phyloP scores from a whole-genome alignment of 2,888 invertebrate genomes.

The Anthrax anthrax region DNA sequence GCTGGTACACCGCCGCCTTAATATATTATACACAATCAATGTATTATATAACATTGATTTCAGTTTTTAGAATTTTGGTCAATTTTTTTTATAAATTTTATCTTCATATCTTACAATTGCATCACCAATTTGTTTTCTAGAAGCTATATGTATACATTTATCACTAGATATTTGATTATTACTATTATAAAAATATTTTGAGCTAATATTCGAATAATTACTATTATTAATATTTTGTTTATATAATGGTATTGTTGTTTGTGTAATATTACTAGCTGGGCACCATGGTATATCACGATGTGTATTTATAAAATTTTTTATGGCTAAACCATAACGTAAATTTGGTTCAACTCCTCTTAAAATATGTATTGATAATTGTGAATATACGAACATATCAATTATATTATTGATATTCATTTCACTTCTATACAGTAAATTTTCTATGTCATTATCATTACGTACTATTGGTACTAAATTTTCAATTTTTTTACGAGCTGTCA shows the following conservation, averaged over 20 bases:
- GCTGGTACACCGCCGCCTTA: too few relatives aligned
- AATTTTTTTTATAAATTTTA: conserved; percentile 16
- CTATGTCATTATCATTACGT: conserved; percentile 49
- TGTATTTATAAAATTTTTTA: conserved; percentile 16
- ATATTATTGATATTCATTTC: conserved; percentile 38
- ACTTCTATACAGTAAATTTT: conserved; percentile 35
- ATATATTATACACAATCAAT: too few relatives aligned
- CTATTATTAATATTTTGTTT: background rate
- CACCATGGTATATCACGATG: conserved; percentile 16
- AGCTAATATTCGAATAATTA: background rate
- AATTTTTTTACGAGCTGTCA: conserved; percentile 47
- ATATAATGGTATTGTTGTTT: conserved; percentile 2
- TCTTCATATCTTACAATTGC: conserved; percentile 33
- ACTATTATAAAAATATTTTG: conserved; percentile 1
- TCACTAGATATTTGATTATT: conserved; percentile 10
- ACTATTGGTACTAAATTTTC: conserved; percentile 45
- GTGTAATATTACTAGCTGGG: conserved; percentile 10
- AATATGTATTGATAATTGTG: conserved; percentile 48
- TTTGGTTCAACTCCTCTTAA: conserved; percentile 71
- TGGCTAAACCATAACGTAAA: conserved; percentile 40
- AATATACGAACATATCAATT: conserved; percentile 54
- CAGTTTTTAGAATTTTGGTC: too few relatives aligned
- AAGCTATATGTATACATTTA: conserved; percentile 39
- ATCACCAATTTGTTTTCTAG: conserved; percentile 35
- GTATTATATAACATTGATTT: too few relatives aligned